Base-by-base conservation (phyloP, 2,113 vertebrate genomes). In the Podiceps cristatus region DNA sequence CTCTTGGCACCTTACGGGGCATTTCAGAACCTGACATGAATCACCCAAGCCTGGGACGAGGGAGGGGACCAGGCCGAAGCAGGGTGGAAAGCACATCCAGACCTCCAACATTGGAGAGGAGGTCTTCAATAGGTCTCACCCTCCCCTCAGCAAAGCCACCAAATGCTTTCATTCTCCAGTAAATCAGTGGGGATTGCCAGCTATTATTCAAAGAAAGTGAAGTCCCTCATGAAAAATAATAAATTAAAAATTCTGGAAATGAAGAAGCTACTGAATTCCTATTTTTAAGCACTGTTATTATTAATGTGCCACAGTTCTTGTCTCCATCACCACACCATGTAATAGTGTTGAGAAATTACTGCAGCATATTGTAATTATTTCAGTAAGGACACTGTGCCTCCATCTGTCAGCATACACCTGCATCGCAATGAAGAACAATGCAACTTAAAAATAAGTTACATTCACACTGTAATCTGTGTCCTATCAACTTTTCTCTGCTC, bases 221-320 rank as follows among this genome's bases (percentile, higher is more conserved):
- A 87, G 56, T 52, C 29, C 13, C 11, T 37, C 58, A 22, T 47
- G n/a, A 18, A 44, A 82, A 85, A 89, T 13, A 72, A 68, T 44
- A 82, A 56, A 18, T 10, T 7, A 33, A 58, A 52, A 33, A 77
- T 55, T 14, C 40, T 89, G 52, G 47, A 86, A 76, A 52, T 7
- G 6, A 73, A 88, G 72, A 79, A 91, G 52, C 40, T 44, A 44
- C 40, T 4, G 31, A 4, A 4, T 20, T 96, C 72, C 77, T 88
- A 55, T 88, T 94, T 97, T 90, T 79, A 93, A 93, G 63, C 63
- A 60, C 31, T 63, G 31, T 75, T 77, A 77, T 94, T 93, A 97
- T 47, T 77, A 82, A 88, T 1, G 10, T 44, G 24, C 71, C 91
- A 79, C 0, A 0, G 90, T 69, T 90, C 83, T 86, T 53, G 45